A percentile compares a stretch with the other conserved stretches of the same genome.
Conservation (phyloP, 2,888 invertebrate species). For the Melolontha melolontha region DNA sequence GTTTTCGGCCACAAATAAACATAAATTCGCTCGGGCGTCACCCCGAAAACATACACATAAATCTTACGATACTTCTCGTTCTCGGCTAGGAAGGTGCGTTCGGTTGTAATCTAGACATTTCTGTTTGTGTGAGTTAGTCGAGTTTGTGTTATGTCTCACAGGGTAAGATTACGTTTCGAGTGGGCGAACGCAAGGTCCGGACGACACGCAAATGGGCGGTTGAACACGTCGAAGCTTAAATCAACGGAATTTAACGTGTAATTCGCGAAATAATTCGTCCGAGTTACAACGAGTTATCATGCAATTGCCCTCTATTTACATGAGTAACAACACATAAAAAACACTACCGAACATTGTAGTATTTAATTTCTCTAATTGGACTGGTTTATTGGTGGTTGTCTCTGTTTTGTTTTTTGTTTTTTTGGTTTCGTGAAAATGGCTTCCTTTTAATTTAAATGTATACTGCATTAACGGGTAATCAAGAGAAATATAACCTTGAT, state of each 20-base stretch:
- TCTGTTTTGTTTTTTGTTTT: too few relatives aligned
- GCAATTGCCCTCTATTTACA: conserved; percentile 18
- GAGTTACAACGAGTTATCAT: conserved; percentile 26
- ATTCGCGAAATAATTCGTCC: conserved; percentile 26
- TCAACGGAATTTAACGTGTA: conserved; percentile 35
- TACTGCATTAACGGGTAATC: too few relatives aligned
- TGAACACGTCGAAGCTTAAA: conserved; percentile 18
- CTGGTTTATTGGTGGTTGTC: background rate
- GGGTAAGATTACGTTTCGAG: conserved; percentile 22
- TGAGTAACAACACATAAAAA: conserved; percentile 5
- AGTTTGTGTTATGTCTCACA: conserved; percentile 15
- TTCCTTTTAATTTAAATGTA: too few relatives aligned
- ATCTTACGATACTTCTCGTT: conserved; percentile 31
- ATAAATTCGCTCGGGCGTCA: conserved; percentile 20
- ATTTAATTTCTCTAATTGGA: conserved; percentile 15
- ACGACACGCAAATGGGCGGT: conserved; percentile 36
- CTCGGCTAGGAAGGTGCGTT: conserved; percentile 13
- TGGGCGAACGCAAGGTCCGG: conserved; percentile 14
- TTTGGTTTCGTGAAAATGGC: too few relatives aligned
- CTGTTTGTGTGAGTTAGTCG: conserved; percentile 3
- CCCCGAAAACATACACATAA: conserved; percentile 13
- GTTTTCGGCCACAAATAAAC: conserved; percentile 21
- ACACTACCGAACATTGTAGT: background rate
- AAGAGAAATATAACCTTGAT: too few relatives aligned
- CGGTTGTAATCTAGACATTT: conserved; percentile 27